These are phyloP conservation scores for Timandra comae DNA, from an alignment of 2,888 invertebrate genomes.

Conservation along the genomic window DNA sequence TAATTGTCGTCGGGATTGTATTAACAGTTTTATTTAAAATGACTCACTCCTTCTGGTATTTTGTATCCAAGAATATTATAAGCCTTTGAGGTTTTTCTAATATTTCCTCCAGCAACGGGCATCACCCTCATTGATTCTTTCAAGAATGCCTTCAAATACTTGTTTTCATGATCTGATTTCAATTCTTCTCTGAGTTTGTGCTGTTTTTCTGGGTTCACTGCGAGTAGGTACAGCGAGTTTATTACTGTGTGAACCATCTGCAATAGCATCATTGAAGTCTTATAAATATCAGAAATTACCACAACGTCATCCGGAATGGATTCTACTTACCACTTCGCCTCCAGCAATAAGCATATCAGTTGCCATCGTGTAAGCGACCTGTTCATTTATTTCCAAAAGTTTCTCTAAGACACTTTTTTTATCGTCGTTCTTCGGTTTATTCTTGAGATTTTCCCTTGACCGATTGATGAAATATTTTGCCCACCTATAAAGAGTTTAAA, in stretches of 20 bases:
- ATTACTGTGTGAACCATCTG: neutral
- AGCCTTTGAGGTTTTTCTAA: slow-evolving; percentile 71
- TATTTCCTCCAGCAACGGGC: slow-evolving; percentile 76
- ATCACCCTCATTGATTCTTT: slow-evolving; percentile 82
- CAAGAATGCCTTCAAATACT: slow-evolving; percentile 82
- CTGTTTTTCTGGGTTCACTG: slow-evolving; percentile 48
- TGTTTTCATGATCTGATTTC: slow-evolving; percentile 33
- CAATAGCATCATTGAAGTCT: neutral
- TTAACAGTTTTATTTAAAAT: neutral
- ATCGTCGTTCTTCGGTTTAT: slow-evolving; percentile 1
- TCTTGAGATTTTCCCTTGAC: neutral
- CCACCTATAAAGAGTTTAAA: no score
- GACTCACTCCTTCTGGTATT: slow-evolving; percentile 75
- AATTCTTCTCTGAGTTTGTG: slow-evolving; percentile 78
- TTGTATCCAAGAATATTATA: slow-evolving; percentile 78
- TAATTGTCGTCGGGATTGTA: no score
- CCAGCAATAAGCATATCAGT: no score
- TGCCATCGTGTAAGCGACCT: no score
- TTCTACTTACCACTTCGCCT: slow-evolving; percentile 5
- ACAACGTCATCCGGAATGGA: neutral
- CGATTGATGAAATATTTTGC: no score
- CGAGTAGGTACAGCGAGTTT: slow-evolving; percentile 1
- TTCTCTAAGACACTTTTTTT: no score
- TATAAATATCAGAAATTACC: neutral
- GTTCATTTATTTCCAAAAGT: no score